Conservation (phyloP, 2,888 invertebrate genomes). For the Dyspetes luteomarginatus region DNA sequence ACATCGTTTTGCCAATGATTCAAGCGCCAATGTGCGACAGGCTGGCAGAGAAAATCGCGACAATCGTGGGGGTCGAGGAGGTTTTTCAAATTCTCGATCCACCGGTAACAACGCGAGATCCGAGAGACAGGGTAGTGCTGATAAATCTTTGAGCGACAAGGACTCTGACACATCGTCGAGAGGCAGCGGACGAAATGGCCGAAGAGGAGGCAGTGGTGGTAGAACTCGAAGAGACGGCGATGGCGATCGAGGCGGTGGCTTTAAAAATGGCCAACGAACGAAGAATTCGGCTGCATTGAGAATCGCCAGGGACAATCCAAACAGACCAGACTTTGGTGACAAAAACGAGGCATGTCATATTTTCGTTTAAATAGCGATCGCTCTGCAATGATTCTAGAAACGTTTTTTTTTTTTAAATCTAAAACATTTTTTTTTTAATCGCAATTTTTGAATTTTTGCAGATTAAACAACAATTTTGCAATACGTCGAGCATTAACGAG, state of each 20-base stretch:
- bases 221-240: constrained; percentile 41
- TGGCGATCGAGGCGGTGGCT: constrained; percentile 47
- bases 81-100: constrained; percentile 50
- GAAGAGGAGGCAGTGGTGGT: constrained; percentile 57
- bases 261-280: constrained; percentile 26
- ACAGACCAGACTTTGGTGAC: constrained; percentile 49
- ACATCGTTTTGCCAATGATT: constrained; percentile 56
- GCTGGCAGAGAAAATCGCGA: constrained; percentile 50
- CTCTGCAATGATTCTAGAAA: too few species aligned
- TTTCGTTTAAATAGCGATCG: too few species aligned
- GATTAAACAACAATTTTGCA: constrained; percentile 18
- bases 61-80: constrained; percentile 50
- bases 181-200: constrained; percentile 69
- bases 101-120: constrained; percentile 64
- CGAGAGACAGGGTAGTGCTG: constrained; percentile 68
- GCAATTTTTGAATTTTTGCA: not conserved
- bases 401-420: not conserved
- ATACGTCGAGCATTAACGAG: not conserved
- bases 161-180: constrained; percentile 76
- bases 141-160: constrained; percentile 75
- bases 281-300: constrained; percentile 37
- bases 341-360: constrained; percentile 46
- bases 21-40: constrained; percentile 50
- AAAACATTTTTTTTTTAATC: not conserved
- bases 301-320: constrained; percentile 33